phyloP scores from a whole-genome alignment of 2,113 vertebrate genomes.

The Ochotona princeps region DNA sequence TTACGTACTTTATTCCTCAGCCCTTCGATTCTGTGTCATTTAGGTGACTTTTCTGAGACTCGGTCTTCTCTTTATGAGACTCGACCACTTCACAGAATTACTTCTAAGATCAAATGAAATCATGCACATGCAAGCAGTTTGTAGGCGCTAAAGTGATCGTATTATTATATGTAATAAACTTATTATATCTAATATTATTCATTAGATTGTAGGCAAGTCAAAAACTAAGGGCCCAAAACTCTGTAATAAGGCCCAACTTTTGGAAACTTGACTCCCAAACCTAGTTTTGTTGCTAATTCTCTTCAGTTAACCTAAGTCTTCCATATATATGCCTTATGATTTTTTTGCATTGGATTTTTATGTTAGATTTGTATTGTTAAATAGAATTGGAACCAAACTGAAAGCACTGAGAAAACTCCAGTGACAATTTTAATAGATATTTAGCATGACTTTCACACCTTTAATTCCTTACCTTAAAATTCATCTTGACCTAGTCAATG shows the following conservation, averaged over 20 bases:
- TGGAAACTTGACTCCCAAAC: background rate
- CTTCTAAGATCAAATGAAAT: constrained; percentile 59
- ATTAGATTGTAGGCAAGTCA: constrained; percentile 30
- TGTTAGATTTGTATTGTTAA: constrained; percentile 40
- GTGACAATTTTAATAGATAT: constrained; percentile 1
- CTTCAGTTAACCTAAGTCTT: constrained; percentile 38
- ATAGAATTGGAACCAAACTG: constrained; percentile 23
- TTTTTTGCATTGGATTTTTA: constrained; percentile 54
- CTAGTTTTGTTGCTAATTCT: background rate
- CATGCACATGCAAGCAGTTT: background rate
- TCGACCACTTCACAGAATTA: constrained; percentile 29
- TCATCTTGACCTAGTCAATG: background rate
- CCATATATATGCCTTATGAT: background rate
- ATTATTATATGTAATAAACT: background rate
- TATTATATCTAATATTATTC: background rate
- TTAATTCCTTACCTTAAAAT: constrained; percentile 41
- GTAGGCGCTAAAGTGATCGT: constrained; percentile 34
- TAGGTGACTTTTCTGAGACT: constrained; percentile 16
- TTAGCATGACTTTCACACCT: background rate
- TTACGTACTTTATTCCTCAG: background rate
- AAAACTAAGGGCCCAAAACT: constrained; percentile 35
- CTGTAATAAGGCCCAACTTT: background rate
- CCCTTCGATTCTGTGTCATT: constrained; percentile 35
- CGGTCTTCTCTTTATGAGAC: background rate
- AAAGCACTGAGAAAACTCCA: constrained; percentile 5